Evolutionary conservation across 2,113 vertebrate species (phyloP).

Genomic region (Hippocampus comes): DNA sequence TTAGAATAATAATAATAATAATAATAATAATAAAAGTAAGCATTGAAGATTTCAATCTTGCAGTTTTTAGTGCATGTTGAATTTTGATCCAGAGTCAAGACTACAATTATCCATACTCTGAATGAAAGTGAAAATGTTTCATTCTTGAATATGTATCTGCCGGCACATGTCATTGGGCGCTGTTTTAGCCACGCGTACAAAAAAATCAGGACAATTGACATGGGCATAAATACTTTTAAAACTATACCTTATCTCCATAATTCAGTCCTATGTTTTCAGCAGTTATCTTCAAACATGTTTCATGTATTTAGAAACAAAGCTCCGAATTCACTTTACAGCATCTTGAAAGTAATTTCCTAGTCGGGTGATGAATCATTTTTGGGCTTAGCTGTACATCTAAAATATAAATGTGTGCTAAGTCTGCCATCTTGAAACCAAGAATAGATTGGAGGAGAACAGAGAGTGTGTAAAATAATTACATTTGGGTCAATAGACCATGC

Average conservation of each 20-base stretch:
- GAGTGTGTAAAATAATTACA: constrained; percentile 61
- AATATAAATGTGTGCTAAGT: neutral
- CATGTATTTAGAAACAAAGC: neutral
- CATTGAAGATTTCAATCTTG: no score
- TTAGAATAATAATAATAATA: no score
- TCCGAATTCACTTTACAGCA: neutral
- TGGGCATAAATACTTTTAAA: neutral
- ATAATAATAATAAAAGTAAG: neutral
- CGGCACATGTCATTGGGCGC: neutral
- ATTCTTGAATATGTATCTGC: no score
- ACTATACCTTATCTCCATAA: no score
- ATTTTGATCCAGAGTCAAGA: neutral
- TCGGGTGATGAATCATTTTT: neutral
- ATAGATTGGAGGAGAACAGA: constrained; percentile 29
- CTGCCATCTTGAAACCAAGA: constrained; percentile 10
- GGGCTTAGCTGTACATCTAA: neutral
- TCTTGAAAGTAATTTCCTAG: neutral
- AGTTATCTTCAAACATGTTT: neutral
- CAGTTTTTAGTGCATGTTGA: neutral
- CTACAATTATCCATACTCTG: neutral
- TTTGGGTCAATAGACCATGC: constrained; percentile 71
- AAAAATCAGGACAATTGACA: neutral
- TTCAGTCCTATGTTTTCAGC: neutral
- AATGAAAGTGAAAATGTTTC: no score
- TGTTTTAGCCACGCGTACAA: neutral